Base-by-base conservation (phyloP, 1,140 invertebrate species). In the Radopholus similis region DNA sequence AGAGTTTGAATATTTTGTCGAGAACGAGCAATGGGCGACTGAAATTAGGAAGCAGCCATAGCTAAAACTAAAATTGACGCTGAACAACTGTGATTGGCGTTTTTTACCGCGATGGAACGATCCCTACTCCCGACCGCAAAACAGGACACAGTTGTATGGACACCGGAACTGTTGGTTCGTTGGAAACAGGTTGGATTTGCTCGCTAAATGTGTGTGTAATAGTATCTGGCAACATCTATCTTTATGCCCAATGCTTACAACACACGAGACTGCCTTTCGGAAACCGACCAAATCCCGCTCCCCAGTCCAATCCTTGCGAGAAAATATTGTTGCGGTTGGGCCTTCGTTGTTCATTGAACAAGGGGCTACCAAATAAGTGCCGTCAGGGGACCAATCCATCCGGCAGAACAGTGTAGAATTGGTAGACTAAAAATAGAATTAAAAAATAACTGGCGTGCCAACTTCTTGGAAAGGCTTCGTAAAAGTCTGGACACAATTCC, bases 301-400 rank as follows among this genome's bases (percentile, higher is more conserved):
- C 42, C 37, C 54, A 21, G 66, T 37, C 66, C 66, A 68, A 65
- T 68, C 58, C 26, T 66, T 68, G 2, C 66, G 28, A 6, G 30
- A 8, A 51, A 68, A 54, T 37, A 68, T 64, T 68, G 59, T 64
- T 1, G 66, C 66, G 28, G 58, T 68, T 47, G 66, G 66, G 0
- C 42, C 66, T 11, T 47, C 58, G 32, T 65, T 68, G 40, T 68
- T 68, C 58, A 64, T 64, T 23, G 58, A 58, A 51, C 66, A 64
- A 35, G 66, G 57, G 2, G 56, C 57, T 13, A 68, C 49, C 6
- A 68, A 18, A 30, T 44, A 64, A 23, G 64, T 60, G 18, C 66
- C 66, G 32, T 68, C 56, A 9, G 66, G 47, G 30, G 66, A 68
- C 66, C 66, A 68, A 54, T 64, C 66, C 58, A 64, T 68, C n/a